These are phyloP conservation scores for Hydrolagus colliei DNA, from an alignment of 2,797 vertebrate genomes.

Conservation along the genomic window DNA sequence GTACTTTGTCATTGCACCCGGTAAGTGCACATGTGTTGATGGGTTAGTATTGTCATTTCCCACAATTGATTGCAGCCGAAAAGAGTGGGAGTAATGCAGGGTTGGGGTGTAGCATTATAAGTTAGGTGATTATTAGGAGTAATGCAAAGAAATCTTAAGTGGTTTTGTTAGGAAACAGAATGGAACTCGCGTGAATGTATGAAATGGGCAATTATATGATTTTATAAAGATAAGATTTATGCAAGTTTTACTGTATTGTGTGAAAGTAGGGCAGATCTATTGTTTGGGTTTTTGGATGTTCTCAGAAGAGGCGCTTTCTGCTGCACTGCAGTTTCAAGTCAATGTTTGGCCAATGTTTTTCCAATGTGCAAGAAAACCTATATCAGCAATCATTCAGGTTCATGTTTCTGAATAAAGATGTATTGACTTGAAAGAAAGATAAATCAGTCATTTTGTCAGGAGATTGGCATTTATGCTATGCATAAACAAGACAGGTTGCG, in stretches of 20 bases:
- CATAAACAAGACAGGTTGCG: constrained; percentile 34
- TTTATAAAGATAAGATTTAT: too few relatives aligned
- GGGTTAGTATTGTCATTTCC: too few relatives aligned
- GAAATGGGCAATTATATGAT: too few relatives aligned
- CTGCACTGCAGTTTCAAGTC: neutral
- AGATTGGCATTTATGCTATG: constrained; percentile 31
- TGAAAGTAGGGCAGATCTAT: neutral
- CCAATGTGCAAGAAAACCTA: constrained; percentile 34
- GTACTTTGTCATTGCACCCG: too few relatives aligned
- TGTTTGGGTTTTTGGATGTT: neutral
- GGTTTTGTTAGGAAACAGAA: too few relatives aligned
- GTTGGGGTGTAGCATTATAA: too few relatives aligned
- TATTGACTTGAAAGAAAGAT: constrained; percentile 32
- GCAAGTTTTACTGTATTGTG: neutral
- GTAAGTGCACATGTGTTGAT: too few relatives aligned
- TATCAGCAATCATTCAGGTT: constrained; percentile 32
- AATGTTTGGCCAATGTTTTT: constrained; percentile 34
- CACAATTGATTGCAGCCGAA: too few relatives aligned
- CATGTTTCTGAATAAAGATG: constrained; percentile 35
- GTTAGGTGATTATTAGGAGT: too few relatives aligned
- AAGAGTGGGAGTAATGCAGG: too few relatives aligned
- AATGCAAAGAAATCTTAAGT: too few relatives aligned
- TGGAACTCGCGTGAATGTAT: too few relatives aligned
- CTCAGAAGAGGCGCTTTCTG: neutral
- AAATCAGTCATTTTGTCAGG: constrained; percentile 33